Evolutionary conservation across 2,888 invertebrate genomes (phyloP).

Genomic region (Lampropteryx suffumata): DNA sequence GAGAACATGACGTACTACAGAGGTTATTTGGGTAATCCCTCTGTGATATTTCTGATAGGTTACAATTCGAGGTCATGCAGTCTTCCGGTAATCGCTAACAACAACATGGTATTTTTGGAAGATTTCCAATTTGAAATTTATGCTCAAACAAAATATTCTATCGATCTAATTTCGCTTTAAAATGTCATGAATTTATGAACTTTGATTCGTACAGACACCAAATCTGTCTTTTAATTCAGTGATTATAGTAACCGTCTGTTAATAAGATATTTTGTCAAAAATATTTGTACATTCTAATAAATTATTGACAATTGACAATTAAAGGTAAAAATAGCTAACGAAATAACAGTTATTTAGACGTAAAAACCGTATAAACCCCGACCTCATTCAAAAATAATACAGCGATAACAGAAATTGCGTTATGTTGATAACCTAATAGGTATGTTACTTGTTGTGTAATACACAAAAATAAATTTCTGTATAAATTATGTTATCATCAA

Average conservation of each 20-base stretch:
- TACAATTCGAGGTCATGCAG: slow-evolving; percentile 10
- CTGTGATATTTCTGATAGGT: not conserved
- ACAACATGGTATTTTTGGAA: not conserved
- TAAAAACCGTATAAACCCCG: slow-evolving; percentile 9
- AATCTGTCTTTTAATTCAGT: no score
- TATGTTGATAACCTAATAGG: slow-evolving; percentile 13
- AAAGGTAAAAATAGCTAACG: no score
- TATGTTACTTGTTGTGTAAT: slow-evolving; percentile 33
- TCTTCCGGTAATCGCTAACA: slow-evolving; percentile 6
- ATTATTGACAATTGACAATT: no score
- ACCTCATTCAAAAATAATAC: slow-evolving; percentile 29
- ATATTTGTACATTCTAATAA: no score
- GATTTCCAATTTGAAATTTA: not conserved
- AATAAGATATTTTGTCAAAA: no score
- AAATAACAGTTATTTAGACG: no score
- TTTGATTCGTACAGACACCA: no score
- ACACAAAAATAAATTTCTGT: slow-evolving; percentile 38
- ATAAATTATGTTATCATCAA: slow-evolving; percentile 38
- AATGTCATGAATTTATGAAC: no score
- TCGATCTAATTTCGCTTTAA: no score
- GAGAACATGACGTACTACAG: not conserved
- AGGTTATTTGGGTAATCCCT: not conserved
- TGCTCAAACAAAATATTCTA: not conserved
- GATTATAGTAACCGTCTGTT: no score
- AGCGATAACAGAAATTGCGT: slow-evolving; percentile 29